A percentile compares a stretch with the other conserved stretches of the same genome.
Conservation (phyloP, 2,888 invertebrate species). For the Heliconius hortense region DNA sequence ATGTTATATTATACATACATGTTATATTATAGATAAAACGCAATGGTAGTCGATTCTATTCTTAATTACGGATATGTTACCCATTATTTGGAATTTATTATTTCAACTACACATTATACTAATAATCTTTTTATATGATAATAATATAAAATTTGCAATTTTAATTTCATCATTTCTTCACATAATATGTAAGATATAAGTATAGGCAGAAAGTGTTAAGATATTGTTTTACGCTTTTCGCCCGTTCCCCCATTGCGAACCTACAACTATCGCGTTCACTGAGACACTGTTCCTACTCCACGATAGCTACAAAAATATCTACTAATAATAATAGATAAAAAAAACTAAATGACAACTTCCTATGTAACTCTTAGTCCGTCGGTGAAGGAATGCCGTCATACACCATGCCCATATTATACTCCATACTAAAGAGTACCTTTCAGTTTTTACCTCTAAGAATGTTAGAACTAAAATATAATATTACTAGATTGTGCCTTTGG, state of each 20-base stretch:
- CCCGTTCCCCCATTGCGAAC: too few relatives aligned
- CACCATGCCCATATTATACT: conserved; percentile 3
- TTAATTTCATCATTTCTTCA: too few relatives aligned
- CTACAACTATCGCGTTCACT: background rate
- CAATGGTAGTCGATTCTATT: too few relatives aligned
- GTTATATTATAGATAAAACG: too few relatives aligned
- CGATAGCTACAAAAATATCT: background rate
- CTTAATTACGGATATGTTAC: too few relatives aligned
- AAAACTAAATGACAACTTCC: background rate
- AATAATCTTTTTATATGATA: too few relatives aligned
- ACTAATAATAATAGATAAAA: background rate
- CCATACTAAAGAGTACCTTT: background rate
- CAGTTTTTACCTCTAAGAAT: conserved; percentile 14
- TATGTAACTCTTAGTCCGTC: background rate
- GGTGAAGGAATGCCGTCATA: conserved; percentile 11
- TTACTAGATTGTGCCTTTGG: background rate
- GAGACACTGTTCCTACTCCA: background rate
- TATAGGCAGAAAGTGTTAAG: too few relatives aligned
- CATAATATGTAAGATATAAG: too few relatives aligned
- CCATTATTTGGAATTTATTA: too few relatives aligned
- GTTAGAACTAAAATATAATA: background rate
- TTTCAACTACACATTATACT: too few relatives aligned
- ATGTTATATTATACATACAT: background rate
- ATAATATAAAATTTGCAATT: too few relatives aligned
- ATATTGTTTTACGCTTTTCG: too few relatives aligned